A percentile compares a stretch with the other conserved stretches of the same genome.
Conservation (phyloP, 2,797 vertebrate genomes). For the Leptatherina wallacei region DNA sequence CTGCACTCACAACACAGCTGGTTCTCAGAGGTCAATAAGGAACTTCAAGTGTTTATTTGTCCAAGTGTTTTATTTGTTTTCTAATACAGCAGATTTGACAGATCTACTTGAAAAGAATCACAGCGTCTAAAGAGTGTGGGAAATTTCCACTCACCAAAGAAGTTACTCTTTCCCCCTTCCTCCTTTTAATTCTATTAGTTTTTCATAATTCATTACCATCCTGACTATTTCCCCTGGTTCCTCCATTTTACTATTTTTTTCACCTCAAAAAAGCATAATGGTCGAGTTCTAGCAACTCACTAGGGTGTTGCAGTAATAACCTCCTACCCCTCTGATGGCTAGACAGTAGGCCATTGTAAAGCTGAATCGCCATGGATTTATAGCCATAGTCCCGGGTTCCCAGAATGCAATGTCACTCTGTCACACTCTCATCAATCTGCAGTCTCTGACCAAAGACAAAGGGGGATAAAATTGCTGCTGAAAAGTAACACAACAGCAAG, state of each 20-base stretch:
- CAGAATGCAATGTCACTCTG: slow-evolving; percentile 82
- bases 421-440: slow-evolving; percentile 76
- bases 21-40: slow-evolving; percentile 71
- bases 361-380: slow-evolving; percentile 79
- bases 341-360: slow-evolving; percentile 82
- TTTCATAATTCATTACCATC: slow-evolving; percentile 67
- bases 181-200: slow-evolving; percentile 57
- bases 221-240: slow-evolving; percentile 42
- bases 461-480: slow-evolving; percentile 26
- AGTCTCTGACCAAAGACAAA: slow-evolving; percentile 60
- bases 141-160: slow-evolving; percentile 64
- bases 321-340: slow-evolving; percentile 69
- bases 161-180: slow-evolving; percentile 12
- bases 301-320: slow-evolving; percentile 69
- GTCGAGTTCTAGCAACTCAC: slow-evolving; percentile 61
- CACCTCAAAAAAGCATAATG: slow-evolving; percentile 35
- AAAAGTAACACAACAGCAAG: slow-evolving; percentile 58
- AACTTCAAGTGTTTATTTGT: slow-evolving; percentile 77
- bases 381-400: slow-evolving; percentile 71
- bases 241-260: slow-evolving; percentile 43
- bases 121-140: slow-evolving; percentile 66
- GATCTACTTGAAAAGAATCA: slow-evolving; percentile 71
- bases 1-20: slow-evolving; percentile 74
- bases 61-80: slow-evolving; percentile 74
- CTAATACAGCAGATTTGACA: slow-evolving; percentile 68